These are phyloP conservation scores for Rhinopomastus cyanomelas DNA, from an alignment of 2,113 vertebrate genomes.

Conservation along the genomic window DNA sequence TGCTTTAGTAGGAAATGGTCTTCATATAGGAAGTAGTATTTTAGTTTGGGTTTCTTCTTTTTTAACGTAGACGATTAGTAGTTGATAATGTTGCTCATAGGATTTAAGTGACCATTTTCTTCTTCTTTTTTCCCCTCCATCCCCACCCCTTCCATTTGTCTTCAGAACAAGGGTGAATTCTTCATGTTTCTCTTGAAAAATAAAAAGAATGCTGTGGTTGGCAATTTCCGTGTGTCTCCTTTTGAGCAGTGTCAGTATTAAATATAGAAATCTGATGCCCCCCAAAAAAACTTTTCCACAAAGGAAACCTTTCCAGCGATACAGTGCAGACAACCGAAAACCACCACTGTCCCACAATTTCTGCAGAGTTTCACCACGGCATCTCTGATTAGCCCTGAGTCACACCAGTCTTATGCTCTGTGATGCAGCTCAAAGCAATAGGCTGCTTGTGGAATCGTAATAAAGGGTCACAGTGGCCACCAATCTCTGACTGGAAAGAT, in stretches of 20 bases:
- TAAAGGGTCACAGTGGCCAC: neutral
- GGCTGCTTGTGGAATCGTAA: constrained; percentile 15
- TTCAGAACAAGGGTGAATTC: constrained; percentile 69
- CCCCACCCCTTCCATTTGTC: constrained; percentile 36
- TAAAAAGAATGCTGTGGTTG: constrained; percentile 65
- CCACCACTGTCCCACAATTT: neutral
- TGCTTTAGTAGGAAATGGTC: neutral
- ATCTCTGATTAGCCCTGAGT: neutral
- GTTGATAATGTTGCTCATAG: constrained; percentile 31
- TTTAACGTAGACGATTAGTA: neutral
- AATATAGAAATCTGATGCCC: constrained; percentile 36
- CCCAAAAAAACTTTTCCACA: constrained; percentile 32
- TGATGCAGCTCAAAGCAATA: neutral
- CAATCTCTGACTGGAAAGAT: constrained; percentile 3
- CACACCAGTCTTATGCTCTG: constrained; percentile 1
- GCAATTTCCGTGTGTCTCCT: constrained; percentile 44
- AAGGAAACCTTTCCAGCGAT: constrained; percentile 34
- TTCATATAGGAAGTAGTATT: neutral
- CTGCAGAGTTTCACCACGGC: neutral
- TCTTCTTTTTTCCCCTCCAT: constrained; percentile 28
- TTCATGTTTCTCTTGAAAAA: constrained; percentile 62
- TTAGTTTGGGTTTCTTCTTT: neutral
- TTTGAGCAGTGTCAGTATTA: constrained; percentile 47
- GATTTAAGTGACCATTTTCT: constrained; percentile 65
- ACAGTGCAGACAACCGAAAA: constrained; percentile 40